Conservation (phyloP, 1,140 invertebrate genomes). For the Sarcophaga peregrina region DNA sequence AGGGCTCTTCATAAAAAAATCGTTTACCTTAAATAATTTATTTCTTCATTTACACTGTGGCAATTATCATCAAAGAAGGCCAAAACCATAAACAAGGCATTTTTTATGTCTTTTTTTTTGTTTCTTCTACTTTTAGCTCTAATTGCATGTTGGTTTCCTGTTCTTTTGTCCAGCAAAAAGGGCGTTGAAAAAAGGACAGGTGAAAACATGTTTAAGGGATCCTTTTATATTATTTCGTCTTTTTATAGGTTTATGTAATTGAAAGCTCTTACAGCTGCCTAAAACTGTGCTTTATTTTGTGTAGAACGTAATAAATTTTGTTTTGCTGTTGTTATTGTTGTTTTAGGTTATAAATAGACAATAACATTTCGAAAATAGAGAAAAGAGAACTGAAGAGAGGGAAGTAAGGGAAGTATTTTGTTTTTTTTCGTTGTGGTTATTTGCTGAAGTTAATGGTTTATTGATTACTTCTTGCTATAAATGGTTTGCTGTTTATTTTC, state of each 20-base stretch:
- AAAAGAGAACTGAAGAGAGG: too few relatives aligned
- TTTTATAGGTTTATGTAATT: not conserved
- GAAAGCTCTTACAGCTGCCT: not conserved
- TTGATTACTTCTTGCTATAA: slow-evolving; percentile 21
- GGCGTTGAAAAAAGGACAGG: not conserved
- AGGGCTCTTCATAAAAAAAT: not conserved
- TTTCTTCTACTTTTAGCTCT: not conserved
- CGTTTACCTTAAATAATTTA: slow-evolving; percentile 37
- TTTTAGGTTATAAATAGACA: slow-evolving; percentile 10
- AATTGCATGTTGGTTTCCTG: not conserved
- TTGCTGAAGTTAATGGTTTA: slow-evolving; percentile 36
- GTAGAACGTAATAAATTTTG: not conserved
- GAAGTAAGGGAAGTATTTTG: too few relatives aligned
- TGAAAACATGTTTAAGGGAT: slow-evolving; percentile 3
- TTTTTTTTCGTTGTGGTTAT: not conserved
- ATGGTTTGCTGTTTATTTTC: not conserved
- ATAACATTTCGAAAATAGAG: not conserved
- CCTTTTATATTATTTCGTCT: not conserved
- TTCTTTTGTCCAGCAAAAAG: not conserved
- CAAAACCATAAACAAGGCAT: not conserved
- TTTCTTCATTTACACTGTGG: slow-evolving; percentile 29
- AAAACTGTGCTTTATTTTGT: not conserved
- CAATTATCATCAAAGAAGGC: slow-evolving; percentile 8
- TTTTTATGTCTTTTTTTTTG: not conserved
- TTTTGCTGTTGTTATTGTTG: too few relatives aligned